Evolutionary conservation across 2,113 vertebrate species (phyloP).

Genomic region (Phalacrocorax aristotelis): DNA sequence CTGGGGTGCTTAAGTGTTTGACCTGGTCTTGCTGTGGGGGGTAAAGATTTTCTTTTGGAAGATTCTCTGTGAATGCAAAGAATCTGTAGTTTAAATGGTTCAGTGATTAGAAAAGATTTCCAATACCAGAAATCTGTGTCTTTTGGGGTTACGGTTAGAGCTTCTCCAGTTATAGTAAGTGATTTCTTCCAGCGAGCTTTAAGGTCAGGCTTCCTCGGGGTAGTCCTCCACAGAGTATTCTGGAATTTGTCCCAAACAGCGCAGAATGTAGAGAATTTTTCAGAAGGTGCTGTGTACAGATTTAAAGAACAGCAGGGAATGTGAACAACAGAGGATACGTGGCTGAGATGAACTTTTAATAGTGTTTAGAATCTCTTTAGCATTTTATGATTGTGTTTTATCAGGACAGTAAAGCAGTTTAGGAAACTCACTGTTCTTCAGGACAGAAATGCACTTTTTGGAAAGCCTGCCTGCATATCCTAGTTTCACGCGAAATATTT

Average conservation of each 20-base stretch:
- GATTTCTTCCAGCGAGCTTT: neutral
- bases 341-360: neutral
- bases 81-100: neutral
- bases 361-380: neutral
- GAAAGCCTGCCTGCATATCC: neutral
- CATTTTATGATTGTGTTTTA: neutral
- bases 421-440: neutral
- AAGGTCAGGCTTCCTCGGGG: neutral
- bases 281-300: neutral
- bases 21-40: neutral
- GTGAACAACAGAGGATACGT: neutral
- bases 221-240: neutral
- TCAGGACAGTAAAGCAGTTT: neutral
- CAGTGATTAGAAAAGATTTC: constrained; percentile 12
- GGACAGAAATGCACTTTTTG: neutral
- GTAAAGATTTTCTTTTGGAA: neutral
- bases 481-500: neutral
- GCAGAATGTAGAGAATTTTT: neutral
- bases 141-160: neutral
- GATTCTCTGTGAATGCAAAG: neutral
- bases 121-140: neutral
- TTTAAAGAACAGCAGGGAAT: neutral
- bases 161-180: neutral
- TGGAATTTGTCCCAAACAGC: neutral
- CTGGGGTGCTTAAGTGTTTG: neutral